A percentile compares a stretch with the other conserved stretches of the same genome.
phyloP scores from a whole-genome alignment of 2,113 vertebrate species.

The Oceanodroma tethys region DNA sequence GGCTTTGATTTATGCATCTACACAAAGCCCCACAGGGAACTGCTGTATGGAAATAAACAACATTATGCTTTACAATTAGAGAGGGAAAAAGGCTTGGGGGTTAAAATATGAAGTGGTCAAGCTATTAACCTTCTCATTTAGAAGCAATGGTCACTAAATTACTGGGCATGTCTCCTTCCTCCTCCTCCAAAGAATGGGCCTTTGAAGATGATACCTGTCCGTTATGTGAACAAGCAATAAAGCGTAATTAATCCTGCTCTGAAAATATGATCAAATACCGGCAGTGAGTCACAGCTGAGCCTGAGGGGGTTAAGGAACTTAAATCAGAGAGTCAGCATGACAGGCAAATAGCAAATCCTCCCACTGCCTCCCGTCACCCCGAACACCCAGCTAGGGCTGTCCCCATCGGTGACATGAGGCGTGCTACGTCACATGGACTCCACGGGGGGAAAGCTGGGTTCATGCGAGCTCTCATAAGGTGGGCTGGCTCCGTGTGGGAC shows the following conservation, averaged over 20 bases:
- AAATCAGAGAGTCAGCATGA: background rate
- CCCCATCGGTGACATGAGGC: background rate
- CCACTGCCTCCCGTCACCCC: background rate
- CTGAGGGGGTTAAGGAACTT: background rate
- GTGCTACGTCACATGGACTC: background rate
- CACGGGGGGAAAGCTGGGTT: background rate
- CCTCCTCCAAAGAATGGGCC: constrained; percentile 5
- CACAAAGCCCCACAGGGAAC: background rate
- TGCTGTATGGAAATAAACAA: background rate
- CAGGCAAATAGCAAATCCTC: background rate
- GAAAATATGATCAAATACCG: constrained; percentile 28
- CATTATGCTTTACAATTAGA: background rate
- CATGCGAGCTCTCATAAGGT: background rate
- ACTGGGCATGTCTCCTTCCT: background rate
- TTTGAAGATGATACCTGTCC: constrained; percentile 45
- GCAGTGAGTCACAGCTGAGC: constrained; percentile 24
- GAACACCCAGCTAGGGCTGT: background rate
- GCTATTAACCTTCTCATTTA: constrained; percentile 55
- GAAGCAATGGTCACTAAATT: constrained; percentile 52
- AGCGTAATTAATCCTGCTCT: constrained; percentile 46
- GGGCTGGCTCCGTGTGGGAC: background rate
- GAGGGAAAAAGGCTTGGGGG: background rate
- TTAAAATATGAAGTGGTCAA: constrained; percentile 33
- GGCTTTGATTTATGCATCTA: background rate
- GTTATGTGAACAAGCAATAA: background rate